Percentiles rank a stretch among this genome's conserved stretches.
These are phyloP conservation scores for Lycocerus yunnanus DNA, from an alignment of 2,888 invertebrate species.

Conservation along the genomic window DNA sequence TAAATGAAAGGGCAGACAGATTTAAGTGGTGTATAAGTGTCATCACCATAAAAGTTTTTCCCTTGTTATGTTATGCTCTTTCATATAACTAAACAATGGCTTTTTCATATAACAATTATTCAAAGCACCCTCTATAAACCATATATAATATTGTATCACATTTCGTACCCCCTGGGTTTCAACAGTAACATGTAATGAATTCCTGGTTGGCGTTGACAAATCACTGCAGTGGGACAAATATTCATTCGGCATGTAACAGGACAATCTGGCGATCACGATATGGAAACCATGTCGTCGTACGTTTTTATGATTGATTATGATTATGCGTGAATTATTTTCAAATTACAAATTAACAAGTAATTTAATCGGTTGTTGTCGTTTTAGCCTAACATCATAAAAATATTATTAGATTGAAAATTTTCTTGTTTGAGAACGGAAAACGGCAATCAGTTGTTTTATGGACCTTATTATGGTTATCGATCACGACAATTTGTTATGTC, in stretches of 20 bases:
- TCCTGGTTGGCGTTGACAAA: conserved; percentile 53
- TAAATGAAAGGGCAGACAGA: conserved; percentile 15
- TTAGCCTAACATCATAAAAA: conserved; percentile 18
- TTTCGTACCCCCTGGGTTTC: conserved; percentile 40
- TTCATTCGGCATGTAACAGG: conserved; percentile 37
- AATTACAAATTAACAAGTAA: conserved; percentile 22
- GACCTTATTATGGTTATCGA: background rate
- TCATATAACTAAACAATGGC: conserved; percentile 25
- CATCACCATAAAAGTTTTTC: conserved; percentile 24
- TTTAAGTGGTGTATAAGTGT: conserved; percentile 23
- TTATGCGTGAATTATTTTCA: conserved; percentile 31
- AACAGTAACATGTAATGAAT: conserved; percentile 46
- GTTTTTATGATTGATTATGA: conserved; percentile 43
- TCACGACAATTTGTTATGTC: background rate
- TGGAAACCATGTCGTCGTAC: conserved; percentile 42
- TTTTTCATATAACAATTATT: conserved; percentile 39
- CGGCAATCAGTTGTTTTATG: conserved; percentile 12
- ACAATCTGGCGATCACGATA: conserved; percentile 40
- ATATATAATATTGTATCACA: conserved; percentile 43
- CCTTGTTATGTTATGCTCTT: conserved; percentile 21
- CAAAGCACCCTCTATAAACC: conserved; percentile 39
- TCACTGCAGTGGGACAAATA: conserved; percentile 50
- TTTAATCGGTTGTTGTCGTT: conserved; percentile 26
- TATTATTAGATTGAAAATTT: conserved; percentile 11
- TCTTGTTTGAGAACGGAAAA: conserved; percentile 17